phyloP scores from a whole-genome alignment of 2,797 vertebrate species.

The Thripadectes ignobilis region DNA sequence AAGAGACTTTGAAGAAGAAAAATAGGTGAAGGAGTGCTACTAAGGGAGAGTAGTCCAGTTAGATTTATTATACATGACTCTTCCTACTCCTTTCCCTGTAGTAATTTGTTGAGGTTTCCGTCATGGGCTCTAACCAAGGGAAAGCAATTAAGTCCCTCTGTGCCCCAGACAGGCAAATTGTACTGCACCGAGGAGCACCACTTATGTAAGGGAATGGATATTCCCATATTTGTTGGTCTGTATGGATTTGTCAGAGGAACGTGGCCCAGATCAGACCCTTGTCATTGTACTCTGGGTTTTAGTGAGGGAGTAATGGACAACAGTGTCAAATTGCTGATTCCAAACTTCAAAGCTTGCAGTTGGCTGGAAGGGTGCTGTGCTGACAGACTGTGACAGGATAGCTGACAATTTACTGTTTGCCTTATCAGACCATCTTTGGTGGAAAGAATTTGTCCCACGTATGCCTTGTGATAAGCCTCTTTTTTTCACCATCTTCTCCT shows the following conservation, averaged over 20 bases:
- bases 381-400: background rate
- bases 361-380: background rate
- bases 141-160: background rate
- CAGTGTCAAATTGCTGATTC: background rate
- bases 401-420: background rate
- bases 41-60: background rate
- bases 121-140: background rate
- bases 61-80: background rate
- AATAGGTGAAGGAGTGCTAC: background rate
- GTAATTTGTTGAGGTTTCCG: conserved; percentile 7
- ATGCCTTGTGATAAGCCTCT: background rate
- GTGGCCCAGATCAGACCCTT: background rate
- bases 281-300: background rate
- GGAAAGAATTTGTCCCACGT: background rate
- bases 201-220: background rate
- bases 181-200: background rate
- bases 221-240: background rate
- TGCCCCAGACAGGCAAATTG: background rate
- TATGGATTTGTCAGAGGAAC: background rate
- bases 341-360: background rate
- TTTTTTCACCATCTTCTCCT: background rate
- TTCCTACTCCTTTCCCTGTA: background rate
- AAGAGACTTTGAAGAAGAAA: conserved; percentile 37
- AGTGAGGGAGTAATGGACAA: background rate
- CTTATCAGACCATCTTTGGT: background rate